phyloP scores from a whole-genome alignment of 2,797 vertebrate species.

The Tokudaia muenninki region DNA sequence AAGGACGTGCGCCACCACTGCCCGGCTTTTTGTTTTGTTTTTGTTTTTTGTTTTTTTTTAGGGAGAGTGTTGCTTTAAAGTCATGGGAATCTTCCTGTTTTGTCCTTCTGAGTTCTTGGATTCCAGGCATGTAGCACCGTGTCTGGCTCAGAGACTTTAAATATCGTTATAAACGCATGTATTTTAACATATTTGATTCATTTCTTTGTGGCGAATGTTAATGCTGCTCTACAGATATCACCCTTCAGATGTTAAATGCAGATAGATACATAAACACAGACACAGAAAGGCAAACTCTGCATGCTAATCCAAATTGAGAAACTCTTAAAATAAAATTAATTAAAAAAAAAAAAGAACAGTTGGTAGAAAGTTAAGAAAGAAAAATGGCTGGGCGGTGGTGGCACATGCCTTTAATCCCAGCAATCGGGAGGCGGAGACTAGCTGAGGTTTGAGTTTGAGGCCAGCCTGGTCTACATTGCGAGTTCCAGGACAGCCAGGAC shows the following conservation, averaged over 20 bases:
- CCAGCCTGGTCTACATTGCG: not conserved
- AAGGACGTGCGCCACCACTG: too few species aligned
- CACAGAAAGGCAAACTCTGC: not conserved
- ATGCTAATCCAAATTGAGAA: not conserved
- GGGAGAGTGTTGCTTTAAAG: not conserved
- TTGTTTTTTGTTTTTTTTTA: not conserved
- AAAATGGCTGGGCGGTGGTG: not conserved
- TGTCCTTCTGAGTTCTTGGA: not conserved
- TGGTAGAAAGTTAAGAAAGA: constrained; percentile 21
- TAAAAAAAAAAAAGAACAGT: not conserved
- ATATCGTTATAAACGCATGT: not conserved
- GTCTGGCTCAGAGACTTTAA: not conserved
- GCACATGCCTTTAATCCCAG: not conserved
- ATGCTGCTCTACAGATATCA: not conserved
- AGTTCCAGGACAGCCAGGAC: not conserved
- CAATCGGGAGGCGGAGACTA: not conserved
- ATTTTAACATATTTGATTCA: constrained; percentile 20
- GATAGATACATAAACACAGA: constrained; percentile 14
- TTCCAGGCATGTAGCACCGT: not conserved
- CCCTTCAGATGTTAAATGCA: not conserved
- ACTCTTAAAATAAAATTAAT: not conserved
- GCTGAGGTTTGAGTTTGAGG: not conserved
- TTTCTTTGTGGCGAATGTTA: constrained; percentile 25
- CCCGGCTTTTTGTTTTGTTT: too few species aligned
- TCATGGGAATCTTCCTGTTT: not conserved